phyloP scores from a whole-genome alignment of 2,113 vertebrate species.

The Serilophus lunatus region DNA sequence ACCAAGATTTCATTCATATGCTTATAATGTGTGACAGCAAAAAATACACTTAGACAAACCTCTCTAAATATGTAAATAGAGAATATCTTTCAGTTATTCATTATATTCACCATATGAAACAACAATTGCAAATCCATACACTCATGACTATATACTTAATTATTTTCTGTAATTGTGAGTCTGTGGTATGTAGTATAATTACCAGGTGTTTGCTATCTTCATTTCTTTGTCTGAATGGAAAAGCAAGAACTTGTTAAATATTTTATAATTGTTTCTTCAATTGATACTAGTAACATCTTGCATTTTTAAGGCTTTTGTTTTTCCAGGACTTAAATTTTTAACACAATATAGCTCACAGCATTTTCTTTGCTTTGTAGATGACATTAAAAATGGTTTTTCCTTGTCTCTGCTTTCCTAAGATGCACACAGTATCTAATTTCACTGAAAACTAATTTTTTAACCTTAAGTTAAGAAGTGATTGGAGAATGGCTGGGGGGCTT shows the following conservation, averaged over 20 bases:
- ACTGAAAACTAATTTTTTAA: slow-evolving; percentile 51
- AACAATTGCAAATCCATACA: neutral
- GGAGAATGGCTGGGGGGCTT: neutral
- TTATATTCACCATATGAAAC: neutral
- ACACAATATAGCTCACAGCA: slow-evolving; percentile 46
- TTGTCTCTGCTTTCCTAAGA: slow-evolving; percentile 17
- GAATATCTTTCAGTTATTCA: neutral
- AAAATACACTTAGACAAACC: neutral
- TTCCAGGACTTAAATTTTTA: slow-evolving; percentile 55
- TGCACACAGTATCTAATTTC: slow-evolving; percentile 33
- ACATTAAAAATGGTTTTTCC: slow-evolving; percentile 27
- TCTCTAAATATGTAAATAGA: neutral
- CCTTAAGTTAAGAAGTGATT: slow-evolving; percentile 32
- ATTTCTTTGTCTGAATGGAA: neutral
- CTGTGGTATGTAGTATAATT: neutral
- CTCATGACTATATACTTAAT: neutral
- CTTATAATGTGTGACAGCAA: neutral
- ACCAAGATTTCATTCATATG: neutral
- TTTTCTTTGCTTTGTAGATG: slow-evolving; percentile 20
- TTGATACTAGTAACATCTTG: slow-evolving; percentile 16
- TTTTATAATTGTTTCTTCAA: slow-evolving; percentile 17
- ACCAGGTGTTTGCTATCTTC: neutral
- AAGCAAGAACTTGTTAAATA: slow-evolving; percentile 13
- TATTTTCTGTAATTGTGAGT: neutral
- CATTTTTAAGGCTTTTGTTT: slow-evolving; percentile 51